Evolutionary conservation across 2,888 invertebrate genomes (phyloP).

Genomic region (Onchidella celtica): DNA sequence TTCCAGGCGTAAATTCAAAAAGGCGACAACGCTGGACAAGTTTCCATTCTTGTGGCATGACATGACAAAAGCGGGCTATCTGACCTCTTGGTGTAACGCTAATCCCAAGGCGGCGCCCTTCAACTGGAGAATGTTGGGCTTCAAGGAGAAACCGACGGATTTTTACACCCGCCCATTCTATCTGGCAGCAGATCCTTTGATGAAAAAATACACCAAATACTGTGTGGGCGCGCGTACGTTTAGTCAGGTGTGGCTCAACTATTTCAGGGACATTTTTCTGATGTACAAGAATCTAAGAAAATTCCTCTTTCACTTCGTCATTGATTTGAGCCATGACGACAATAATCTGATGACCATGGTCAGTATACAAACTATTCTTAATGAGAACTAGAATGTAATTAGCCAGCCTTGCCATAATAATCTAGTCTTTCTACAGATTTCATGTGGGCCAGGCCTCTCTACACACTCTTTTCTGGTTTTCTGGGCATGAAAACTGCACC

Average conservation of each 20-base stretch:
- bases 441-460: no score
- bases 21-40: slow-evolving; percentile 85
- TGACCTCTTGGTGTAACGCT: slow-evolving; percentile 92
- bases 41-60: slow-evolving; percentile 93
- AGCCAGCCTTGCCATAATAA: background rate
- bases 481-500: no score
- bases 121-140: slow-evolving; percentile 93
- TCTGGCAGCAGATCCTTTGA: slow-evolving; percentile 34
- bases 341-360: slow-evolving; percentile 86
- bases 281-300: slow-evolving; percentile 86
- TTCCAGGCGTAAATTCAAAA: slow-evolving; percentile 84
- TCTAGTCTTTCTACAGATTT: no score
- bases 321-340: slow-evolving; percentile 92
- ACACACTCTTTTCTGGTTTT: no score
- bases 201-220: slow-evolving; percentile 6
- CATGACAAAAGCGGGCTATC: slow-evolving; percentile 82
- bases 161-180: slow-evolving; percentile 91
- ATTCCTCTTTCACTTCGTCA: slow-evolving; percentile 93
- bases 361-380: background rate
- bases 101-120: slow-evolving; percentile 91
- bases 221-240: slow-evolving; percentile 89
- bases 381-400: background rate
- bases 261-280: slow-evolving; percentile 82
- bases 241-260: slow-evolving; percentile 78
- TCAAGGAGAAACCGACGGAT: slow-evolving; percentile 89